Evolutionary conservation across 2,888 invertebrate species (phyloP), one percentile per base, ranked within the genome.

Genomic region (Oxytorus armatus): DNA sequence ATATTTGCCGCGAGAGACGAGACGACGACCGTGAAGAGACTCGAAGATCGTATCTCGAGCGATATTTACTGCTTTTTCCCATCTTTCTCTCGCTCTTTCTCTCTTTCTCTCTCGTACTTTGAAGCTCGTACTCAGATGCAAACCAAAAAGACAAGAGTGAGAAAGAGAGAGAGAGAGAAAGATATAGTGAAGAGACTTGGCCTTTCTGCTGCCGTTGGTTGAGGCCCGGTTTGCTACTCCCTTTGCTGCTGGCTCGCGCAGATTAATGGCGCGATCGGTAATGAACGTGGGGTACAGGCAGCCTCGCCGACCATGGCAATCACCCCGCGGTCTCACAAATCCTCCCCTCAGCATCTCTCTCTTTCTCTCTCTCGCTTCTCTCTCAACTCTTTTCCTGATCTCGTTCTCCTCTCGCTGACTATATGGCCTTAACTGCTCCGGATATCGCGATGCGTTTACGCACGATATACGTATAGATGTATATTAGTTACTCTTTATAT

Each of bases 241-340:
- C 76, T 77, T n/a, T 68, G 78, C 68, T 69, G 78, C 74, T 79
- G 69, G 78, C 73, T 79, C 72, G 83, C 83, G 81, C 88, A 88
- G 89, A 89, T 89, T 89, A 89, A 89, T 89, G 88, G 89, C 82
- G 85, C 86, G 89, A 89, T 88, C 89, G 86, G 89, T 89, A 89
- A 89, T 89, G 89, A 89, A 89, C 88, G 88, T 86, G 84, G 85
- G 70, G 77, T 73, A 69, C 55, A 69, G n/a, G 77, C 69, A 74
- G 65, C 55, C 57, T 69, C 85, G 82, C 83, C 84, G 84, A 83
- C 83, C 83, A 84, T 82, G 82, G 87, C 87, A 88, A 88, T 88
- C 88, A 88, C 81, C 84, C 78, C 65, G 79, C 81, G 81, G 81
- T 85, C 86, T 83, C 86, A 86, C 88, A 88, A 88, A 88, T 88